Evolutionary conservation across 2,888 invertebrate species (phyloP).

Genomic region (Stratiomys singularior): DNA sequence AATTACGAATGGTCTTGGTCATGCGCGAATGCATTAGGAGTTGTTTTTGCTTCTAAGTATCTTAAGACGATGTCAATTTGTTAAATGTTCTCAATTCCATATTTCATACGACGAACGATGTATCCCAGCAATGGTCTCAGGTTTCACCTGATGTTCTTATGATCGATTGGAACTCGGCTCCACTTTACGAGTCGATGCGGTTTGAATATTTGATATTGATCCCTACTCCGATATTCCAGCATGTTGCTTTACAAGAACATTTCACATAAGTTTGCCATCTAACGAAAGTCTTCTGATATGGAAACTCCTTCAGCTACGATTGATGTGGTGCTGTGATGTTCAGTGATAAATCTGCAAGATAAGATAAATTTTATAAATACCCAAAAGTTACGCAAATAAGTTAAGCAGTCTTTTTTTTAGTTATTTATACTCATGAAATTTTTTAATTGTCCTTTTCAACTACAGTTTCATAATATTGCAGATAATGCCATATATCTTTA

Average conservation of each 20-base stretch:
- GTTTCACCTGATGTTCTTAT: constrained; percentile 36
- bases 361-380: no score
- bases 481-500: no score
- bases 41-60: not conserved
- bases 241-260: constrained; percentile 23
- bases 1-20: not conserved
- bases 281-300: no score
- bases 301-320: no score
- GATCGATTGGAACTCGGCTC: not conserved
- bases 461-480: no score
- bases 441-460: no score
- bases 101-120: not conserved
- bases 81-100: constrained; percentile 18
- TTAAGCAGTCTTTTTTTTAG: no score
- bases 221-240: constrained; percentile 17
- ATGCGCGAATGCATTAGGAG: not conserved
- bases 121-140: not conserved
- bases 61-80: not conserved
- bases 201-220: constrained; percentile 11
- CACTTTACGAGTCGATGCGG: not conserved
- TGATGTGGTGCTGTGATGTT: no score
- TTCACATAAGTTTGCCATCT: no score
- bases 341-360: no score
- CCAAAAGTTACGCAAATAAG: no score
- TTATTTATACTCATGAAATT: no score